Percentiles rank a stretch among this genome's conserved stretches.
phyloP scores from a whole-genome alignment of 2,113 vertebrate species.

The Rhinopomastus cyanomelas region DNA sequence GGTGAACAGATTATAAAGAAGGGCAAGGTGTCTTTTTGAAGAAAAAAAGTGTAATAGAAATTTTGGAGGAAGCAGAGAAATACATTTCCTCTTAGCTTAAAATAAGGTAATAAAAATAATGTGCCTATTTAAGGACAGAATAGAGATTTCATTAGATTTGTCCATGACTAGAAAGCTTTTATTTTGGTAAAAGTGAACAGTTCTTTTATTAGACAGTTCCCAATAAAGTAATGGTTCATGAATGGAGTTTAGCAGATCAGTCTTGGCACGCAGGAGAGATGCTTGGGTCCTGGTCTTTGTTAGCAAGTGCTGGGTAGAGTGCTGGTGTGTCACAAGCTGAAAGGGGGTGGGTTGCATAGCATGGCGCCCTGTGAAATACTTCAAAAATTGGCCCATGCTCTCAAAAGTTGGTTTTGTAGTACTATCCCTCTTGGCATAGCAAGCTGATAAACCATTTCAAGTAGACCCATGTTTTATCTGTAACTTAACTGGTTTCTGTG shows the following conservation, averaged over 20 bases:
- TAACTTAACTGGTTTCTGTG: neutral
- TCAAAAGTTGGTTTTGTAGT: neutral
- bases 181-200: neutral
- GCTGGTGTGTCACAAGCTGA: neutral
- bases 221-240: neutral
- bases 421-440: neutral
- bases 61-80: slow-evolving; percentile 1
- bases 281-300: neutral
- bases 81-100: neutral
- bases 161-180: neutral
- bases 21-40: neutral
- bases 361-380: neutral
- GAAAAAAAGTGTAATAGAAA: neutral
- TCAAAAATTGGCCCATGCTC: neutral
- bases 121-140: neutral
- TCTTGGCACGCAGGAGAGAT: neutral
- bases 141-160: neutral
- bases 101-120: neutral
- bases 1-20: neutral
- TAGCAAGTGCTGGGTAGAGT: neutral
- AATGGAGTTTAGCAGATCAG: neutral
- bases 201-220: neutral
- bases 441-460: neutral
- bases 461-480: neutral
- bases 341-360: neutral